These are phyloP conservation scores for Anagrus nilaparvatae DNA, from an alignment of 1,140 invertebrate species.

Conservation along the genomic window DNA sequence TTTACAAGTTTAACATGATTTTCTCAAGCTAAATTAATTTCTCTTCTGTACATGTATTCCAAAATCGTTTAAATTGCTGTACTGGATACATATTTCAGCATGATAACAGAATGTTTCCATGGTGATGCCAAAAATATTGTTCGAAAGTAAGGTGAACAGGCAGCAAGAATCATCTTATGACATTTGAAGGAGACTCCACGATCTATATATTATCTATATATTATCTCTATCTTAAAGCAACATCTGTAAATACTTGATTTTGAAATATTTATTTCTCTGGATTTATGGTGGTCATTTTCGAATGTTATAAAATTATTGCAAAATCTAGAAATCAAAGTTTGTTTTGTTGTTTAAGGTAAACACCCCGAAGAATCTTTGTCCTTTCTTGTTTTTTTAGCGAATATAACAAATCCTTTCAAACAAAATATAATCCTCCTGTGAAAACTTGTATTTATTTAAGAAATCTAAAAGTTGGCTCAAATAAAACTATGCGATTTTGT, in stretches of 20 bases:
- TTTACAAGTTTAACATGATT: slow-evolving; percentile 68
- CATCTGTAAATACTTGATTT: slow-evolving; percentile 79
- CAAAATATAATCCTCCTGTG: too few species aligned
- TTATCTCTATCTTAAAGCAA: slow-evolving; percentile 72
- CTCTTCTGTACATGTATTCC: slow-evolving; percentile 87
- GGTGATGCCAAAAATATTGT: slow-evolving; percentile 61
- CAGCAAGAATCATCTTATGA: slow-evolving; percentile 73
- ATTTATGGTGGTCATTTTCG: slow-evolving; percentile 48
- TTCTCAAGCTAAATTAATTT: slow-evolving; percentile 80
- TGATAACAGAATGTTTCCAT: slow-evolving; percentile 72
- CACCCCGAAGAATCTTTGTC: too few species aligned
- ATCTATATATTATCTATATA: too few species aligned
- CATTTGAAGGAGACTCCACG: slow-evolving; percentile 59
- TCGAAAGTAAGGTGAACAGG: slow-evolving; percentile 82
- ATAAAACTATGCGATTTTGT: too few species aligned
- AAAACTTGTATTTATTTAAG: too few species aligned
- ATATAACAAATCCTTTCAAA: too few species aligned
- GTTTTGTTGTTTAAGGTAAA: too few species aligned
- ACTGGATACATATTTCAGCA: slow-evolving; percentile 74
- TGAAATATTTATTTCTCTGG: slow-evolving; percentile 67
- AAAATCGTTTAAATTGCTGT: slow-evolving; percentile 76
- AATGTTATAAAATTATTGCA: not conserved
- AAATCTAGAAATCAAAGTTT: too few species aligned
- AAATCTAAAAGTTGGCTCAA: too few species aligned
- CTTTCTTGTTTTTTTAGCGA: too few species aligned